Evolutionary conservation across 2,113 vertebrate species (phyloP), one percentile per base, ranked within the genome.

Genomic region (Pardalotus punctatus): DNA sequence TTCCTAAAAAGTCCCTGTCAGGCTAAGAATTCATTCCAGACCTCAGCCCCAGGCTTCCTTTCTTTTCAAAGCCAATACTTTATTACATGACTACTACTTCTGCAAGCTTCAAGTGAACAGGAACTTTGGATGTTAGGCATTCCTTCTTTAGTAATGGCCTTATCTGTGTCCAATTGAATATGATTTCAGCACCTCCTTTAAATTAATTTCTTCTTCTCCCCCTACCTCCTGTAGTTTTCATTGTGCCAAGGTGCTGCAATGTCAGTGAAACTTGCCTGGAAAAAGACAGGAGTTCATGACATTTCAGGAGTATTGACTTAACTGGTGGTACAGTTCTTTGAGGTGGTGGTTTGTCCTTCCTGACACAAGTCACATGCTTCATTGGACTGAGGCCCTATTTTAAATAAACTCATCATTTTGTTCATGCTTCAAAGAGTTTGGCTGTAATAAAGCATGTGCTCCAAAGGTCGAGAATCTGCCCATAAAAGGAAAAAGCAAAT

Each of bases 401-500:
- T 94, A 95, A 93, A 95, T 88, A 96, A 96, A 92, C 65, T 93
- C 83, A 81, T 94, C 6, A 2, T 93, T 96, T 95, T 93, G 53
- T 79, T 97, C 77, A 61, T 93, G 89, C 94, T 95, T 97, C 86
- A 92, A 74, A 96, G 93, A 92, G 48, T 94, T 92, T 82, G 90
- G 47, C 82, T 95, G 90, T 94, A 96, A 85, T 92, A 86, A 97
- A 90, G 62, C 83, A 81, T 97, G 72, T 96, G 36, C 81, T 96
- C 89, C 89, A 95, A 97, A 97, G 93, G 61, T 85, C 61, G 95
- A 84, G 83, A 79, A 93, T 94, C 81, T 92, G 62, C 91, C 94
- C 80, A 79, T 96, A 96, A 96, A 97, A 95, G 77, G 81, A 84
- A 96, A 88, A 96, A 96, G 57, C 61, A 80, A 97, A 86, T 92